Conservation (phyloP, 1,140 invertebrate species). For the Drosophila nigrodunni region DNA sequence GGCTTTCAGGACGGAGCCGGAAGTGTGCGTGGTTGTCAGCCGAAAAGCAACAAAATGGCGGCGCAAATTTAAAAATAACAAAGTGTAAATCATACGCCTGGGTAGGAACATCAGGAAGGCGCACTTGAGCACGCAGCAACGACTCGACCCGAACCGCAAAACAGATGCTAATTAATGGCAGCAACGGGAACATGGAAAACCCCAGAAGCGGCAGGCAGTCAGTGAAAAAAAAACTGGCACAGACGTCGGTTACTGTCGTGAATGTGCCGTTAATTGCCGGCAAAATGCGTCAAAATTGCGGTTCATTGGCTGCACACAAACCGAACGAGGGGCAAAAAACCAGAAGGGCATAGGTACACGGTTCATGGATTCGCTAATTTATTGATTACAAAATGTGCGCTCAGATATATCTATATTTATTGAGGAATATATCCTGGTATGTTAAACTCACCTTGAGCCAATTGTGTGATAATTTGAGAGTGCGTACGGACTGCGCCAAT, state of each 20-base stretch:
- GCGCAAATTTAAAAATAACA: conserved; percentile 78
- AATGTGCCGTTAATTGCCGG: conserved; percentile 78
- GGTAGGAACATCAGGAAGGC: conserved; percentile 48
- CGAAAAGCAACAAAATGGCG: conserved; percentile 65
- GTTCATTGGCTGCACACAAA: conserved; percentile 65
- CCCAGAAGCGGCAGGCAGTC: conserved; percentile 16
- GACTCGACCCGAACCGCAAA: conserved; percentile 45
- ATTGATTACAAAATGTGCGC: conserved; percentile 42
- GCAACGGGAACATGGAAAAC: conserved; percentile 33
- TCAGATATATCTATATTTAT: neutral
- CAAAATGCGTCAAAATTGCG: conserved; percentile 75
- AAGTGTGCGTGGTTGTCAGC: conserved; percentile 38
- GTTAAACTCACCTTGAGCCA: conserved; percentile 78
- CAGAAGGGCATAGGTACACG: conserved; percentile 8
- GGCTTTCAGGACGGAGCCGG: conserved; percentile 34
- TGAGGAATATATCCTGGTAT: neutral
- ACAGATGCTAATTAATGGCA: conserved; percentile 80
- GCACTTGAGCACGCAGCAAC: conserved; percentile 66
- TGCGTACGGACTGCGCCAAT: conserved; percentile 92
- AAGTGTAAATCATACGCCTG: conserved; percentile 80
- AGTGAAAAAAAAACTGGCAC: conserved; percentile 50
- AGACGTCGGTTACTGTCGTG: conserved; percentile 35
- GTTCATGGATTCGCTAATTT: conserved; percentile 52
- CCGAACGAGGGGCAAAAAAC: neutral
- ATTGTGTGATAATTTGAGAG: conserved; percentile 92